Percentiles rank a stretch among this genome's conserved stretches.
Evolutionary conservation across 64 coral and sea anemone genomes (phyloP).

Genomic region (Actinia equina): DNA sequence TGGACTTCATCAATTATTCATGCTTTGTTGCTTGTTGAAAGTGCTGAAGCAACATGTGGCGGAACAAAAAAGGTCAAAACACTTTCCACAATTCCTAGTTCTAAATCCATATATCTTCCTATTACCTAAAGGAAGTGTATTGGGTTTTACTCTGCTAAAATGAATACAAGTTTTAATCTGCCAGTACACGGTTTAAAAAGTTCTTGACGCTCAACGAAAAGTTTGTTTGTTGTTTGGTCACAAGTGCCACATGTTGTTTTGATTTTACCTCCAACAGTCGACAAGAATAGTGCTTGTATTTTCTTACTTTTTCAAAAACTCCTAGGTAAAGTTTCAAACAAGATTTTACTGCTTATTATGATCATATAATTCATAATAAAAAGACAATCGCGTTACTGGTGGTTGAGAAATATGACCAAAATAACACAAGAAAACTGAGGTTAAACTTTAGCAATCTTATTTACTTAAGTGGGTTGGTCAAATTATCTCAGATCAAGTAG

Average conservation of each 20-base stretch:
- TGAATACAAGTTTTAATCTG: background rate
- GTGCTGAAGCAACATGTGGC: background rate
- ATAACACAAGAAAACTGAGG: background rate
- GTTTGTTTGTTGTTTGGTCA: background rate
- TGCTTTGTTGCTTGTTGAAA: background rate
- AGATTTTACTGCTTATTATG: background rate
- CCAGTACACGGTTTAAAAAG: background rate
- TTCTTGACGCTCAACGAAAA: background rate
- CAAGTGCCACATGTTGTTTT: background rate
- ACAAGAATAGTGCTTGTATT: background rate
- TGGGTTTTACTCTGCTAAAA: background rate
- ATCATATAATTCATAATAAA: background rate
- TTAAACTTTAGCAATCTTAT: too few species aligned
- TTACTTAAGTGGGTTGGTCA: too few species aligned
- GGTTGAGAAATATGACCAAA: background rate
- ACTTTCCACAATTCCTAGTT: background rate
- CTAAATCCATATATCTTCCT: background rate
- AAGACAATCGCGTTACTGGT: background rate
- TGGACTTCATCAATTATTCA: constrained; percentile 9
- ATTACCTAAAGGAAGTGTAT: background rate
- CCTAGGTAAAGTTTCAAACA: background rate
- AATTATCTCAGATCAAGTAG: too few species aligned
- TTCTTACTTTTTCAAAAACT: background rate
- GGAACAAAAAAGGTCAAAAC: background rate
- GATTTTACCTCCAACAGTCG: background rate